phyloP scores from a whole-genome alignment of 2,797 vertebrate species.

The Acipenser ruthenus region DNA sequence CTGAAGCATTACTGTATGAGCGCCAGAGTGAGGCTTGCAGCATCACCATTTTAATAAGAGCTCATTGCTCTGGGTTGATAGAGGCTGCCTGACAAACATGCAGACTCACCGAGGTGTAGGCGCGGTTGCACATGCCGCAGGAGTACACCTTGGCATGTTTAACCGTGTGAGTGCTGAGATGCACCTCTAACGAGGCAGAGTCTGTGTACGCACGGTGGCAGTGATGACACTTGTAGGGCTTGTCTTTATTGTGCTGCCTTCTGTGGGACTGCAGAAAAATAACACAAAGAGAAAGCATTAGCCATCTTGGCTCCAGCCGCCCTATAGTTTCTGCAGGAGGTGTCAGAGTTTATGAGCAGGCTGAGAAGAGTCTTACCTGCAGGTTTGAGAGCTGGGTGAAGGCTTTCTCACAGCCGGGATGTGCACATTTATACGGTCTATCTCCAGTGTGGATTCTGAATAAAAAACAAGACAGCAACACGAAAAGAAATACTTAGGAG shows the following conservation, averaged over 20 bases:
- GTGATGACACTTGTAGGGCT: constrained; percentile 96
- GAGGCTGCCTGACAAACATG: background rate
- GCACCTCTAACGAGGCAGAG: constrained; percentile 83
- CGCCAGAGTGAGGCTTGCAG: too few relatives aligned
- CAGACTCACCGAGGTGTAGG: constrained; percentile 87
- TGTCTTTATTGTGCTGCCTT: constrained; percentile 98
- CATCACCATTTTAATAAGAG: too few relatives aligned
- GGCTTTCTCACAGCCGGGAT: constrained; percentile 95
- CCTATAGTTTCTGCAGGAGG: too few relatives aligned
- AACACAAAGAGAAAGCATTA: background rate
- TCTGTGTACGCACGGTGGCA: constrained; percentile 95
- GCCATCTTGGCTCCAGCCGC: background rate
- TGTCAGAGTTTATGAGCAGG: background rate
- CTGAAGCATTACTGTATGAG: too few relatives aligned
- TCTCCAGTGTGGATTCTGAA: constrained; percentile 96
- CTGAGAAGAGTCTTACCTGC: constrained; percentile 66
- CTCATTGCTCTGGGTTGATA: too few relatives aligned
- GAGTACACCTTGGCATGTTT: constrained; percentile 97
- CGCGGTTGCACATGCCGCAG: constrained; percentile 92
- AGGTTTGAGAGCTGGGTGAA: constrained; percentile 97
- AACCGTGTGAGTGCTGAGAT: constrained; percentile 93
- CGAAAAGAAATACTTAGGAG: constrained; percentile 5
- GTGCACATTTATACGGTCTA: constrained; percentile 89
- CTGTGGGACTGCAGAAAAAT: constrained; percentile 77
- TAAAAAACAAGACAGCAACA: constrained; percentile 6